Evolutionary conservation across 1,140 invertebrate genomes (phyloP), one percentile per base, ranked within the genome.

Genomic region (Euborellia annulipes): DNA sequence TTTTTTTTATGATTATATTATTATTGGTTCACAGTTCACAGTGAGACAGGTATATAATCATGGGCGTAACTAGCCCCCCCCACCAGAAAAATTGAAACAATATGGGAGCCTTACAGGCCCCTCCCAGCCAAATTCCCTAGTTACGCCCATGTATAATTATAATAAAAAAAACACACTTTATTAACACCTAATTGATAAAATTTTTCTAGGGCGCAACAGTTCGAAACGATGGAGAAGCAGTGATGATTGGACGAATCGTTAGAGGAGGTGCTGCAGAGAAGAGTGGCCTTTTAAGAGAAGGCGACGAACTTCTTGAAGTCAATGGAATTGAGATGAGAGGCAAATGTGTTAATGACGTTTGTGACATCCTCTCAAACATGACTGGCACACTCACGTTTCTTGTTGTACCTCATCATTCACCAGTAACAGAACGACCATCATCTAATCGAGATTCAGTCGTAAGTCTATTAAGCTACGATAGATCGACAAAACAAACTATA

Each of bases 331-430:
- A 90, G 58, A 85, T 97, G 83, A 76, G 91, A 47, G 92, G 93
- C 46, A 96, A 95, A 65, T 86, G 86, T 48, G 88, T 98, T 48
- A 92, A 96, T 67, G 90, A 97, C 62, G 93, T 98, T 52, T 97
- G 92, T 68, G 89, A 95, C 62, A 79, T 98, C 55, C 69, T 98
- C 50, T 84, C 87, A 47, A 79, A 78, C 47, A 92, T 96, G 85
- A 83, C 84, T 54, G 92, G 93, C 41, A 90, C 87, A 19, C 69
- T 97, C 22, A 89, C 85, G 13, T 92, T 97, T 61, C 75, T 95
- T 27, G 83, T 92, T 45, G 79, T 88, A 51, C 87, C 90, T 34
- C 75, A 53, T 36, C 32, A 34, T 22, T 34, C 30, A 18, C 32
- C 2, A 11, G 38, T 14, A 20, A 27, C 36, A 16, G 50, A 49